These are phyloP conservation scores for Diarsia mendica DNA, from an alignment of 2,888 invertebrate species.

Conservation along the genomic window DNA sequence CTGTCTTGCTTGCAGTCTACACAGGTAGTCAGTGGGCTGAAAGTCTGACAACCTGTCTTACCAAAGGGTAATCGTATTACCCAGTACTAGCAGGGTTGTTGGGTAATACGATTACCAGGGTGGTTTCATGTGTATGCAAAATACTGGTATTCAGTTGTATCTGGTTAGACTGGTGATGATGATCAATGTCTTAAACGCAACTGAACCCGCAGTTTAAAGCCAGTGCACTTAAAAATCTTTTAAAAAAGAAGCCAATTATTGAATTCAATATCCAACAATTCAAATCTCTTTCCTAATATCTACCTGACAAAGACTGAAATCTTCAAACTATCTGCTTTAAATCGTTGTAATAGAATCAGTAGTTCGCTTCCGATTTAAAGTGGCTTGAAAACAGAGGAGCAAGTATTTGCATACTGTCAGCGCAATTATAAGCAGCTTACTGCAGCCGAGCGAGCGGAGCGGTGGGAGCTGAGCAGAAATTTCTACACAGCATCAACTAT, in stretches of 20 bases:
- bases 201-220: background rate
- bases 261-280: slow-evolving; percentile 27
- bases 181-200: background rate
- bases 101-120: too few species aligned
- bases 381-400: slow-evolving; percentile 45
- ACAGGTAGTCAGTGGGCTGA: too few species aligned
- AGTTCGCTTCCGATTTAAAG: slow-evolving; percentile 38
- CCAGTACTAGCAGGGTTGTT: too few species aligned
- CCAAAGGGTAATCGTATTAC: too few species aligned
- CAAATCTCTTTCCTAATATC: background rate
- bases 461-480: slow-evolving; percentile 24
- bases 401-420: slow-evolving; percentile 60
- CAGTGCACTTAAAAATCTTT: background rate
- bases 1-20: too few species aligned
- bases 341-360: slow-evolving; percentile 48
- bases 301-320: slow-evolving; percentile 30
- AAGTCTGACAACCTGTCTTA: too few species aligned
- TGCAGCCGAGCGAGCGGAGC: slow-evolving; percentile 7
- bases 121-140: too few species aligned
- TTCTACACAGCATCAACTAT: slow-evolving; percentile 32
- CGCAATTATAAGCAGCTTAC: slow-evolving; percentile 62
- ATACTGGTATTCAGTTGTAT: too few species aligned
- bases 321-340: slow-evolving; percentile 38
- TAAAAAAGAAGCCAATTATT: background rate
- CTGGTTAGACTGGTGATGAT: too few species aligned